Evolutionary conservation across 2,113 vertebrate genomes (phyloP).

Genomic region (Recurvirostra avosetta): DNA sequence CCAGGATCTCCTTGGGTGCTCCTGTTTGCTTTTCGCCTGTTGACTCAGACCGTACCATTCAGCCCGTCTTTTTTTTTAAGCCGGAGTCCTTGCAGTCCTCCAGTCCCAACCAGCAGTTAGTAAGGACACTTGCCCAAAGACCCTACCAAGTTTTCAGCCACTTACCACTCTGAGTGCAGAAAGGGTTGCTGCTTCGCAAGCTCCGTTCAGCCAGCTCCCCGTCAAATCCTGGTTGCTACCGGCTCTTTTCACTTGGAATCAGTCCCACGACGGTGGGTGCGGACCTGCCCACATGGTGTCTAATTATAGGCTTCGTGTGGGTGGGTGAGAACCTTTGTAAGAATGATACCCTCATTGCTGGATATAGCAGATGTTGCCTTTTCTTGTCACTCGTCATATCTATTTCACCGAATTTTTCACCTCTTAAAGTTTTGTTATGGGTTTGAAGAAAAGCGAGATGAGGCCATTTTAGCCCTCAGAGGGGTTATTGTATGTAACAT

Average conservation of each 20-base stretch:
- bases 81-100: background rate
- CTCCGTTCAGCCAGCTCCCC: background rate
- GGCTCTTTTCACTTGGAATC: conserved; percentile 34
- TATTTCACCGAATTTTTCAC: background rate
- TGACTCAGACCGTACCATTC: rapidly evolving
- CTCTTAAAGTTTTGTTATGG: background rate
- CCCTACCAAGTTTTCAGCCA: background rate
- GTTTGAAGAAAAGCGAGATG: background rate
- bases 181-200: background rate
- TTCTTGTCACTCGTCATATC: background rate
- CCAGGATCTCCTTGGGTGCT: background rate
- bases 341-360: background rate
- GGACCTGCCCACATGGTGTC: background rate
- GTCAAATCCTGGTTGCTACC: background rate
- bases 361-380: background rate
- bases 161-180: conserved; percentile 19
- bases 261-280: background rate
- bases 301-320: conserved; percentile 48
- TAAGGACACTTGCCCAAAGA: background rate
- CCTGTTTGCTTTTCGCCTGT: background rate
- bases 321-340: conserved; percentile 30
- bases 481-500: background rate
- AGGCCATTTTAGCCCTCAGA: background rate
- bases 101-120: background rate
- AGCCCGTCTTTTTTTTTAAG: background rate